Percentiles rank a stretch among this genome's conserved stretches.
phyloP scores from a whole-genome alignment of 1,140 invertebrate species.

The Dermatophagoides farinae region DNA sequence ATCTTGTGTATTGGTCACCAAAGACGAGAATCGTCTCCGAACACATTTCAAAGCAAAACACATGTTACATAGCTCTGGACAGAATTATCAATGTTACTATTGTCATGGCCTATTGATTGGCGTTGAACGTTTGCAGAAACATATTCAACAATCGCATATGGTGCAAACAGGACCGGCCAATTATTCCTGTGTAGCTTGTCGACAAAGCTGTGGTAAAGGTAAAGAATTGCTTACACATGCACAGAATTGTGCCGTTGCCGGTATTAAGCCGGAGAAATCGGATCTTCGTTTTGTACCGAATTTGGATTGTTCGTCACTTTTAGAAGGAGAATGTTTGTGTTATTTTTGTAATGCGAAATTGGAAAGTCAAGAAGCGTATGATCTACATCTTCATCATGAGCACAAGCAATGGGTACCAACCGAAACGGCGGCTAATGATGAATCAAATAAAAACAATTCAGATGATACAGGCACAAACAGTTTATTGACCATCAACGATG shows the following conservation, averaged over 20 bases:
- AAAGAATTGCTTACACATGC: constrained; percentile 20
- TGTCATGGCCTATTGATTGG: constrained; percentile 21
- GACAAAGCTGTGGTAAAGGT: constrained; percentile 18
- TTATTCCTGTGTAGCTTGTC: constrained; percentile 21
- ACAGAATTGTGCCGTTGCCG: constrained; percentile 17
- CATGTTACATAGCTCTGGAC: constrained; percentile 19
- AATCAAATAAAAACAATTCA: background rate
- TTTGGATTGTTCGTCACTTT: background rate
- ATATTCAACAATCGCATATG: constrained; percentile 21
- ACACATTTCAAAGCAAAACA: constrained; percentile 22
- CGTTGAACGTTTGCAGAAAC: constrained; percentile 21
- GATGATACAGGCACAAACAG: constrained; percentile 1
- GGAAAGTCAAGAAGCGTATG: background rate
- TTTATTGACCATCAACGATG: constrained; percentile 12
- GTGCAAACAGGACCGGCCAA: constrained; percentile 20
- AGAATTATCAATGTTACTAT: constrained; percentile 22
- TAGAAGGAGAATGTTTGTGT: constrained; percentile 9
- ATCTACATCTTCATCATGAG: constrained; percentile 17
- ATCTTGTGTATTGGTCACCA: constrained; percentile 20
- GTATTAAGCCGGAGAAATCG: constrained; percentile 1
- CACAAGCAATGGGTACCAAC: constrained; percentile 16
- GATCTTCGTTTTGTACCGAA: background rate
- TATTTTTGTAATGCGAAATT: constrained; percentile 16
- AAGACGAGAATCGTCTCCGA: constrained; percentile 18
- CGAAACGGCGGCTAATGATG: background rate